Evolutionary conservation across 2,888 invertebrate genomes (phyloP).

Genomic region (Drosophila ustulata): DNA sequence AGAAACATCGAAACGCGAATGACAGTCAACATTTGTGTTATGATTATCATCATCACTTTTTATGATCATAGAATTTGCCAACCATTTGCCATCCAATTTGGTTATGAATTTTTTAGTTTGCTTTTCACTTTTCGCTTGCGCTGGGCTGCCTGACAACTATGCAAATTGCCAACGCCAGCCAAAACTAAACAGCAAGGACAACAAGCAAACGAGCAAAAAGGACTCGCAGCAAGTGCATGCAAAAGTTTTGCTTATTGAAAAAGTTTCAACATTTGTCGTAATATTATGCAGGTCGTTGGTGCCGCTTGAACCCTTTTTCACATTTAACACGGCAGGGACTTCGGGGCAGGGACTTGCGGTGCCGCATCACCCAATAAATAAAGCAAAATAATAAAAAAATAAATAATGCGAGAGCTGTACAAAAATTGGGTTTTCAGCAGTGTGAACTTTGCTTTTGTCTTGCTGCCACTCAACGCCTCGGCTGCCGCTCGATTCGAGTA

Average conservation of each 20-base stretch:
- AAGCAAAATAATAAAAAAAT: constrained; percentile 22
- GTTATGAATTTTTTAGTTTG: constrained; percentile 70
- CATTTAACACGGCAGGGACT: not conserved
- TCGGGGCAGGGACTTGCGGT: not conserved
- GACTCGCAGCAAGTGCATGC: constrained; percentile 49
- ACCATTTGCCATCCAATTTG: constrained; percentile 52
- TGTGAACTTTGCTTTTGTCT: constrained; percentile 66
- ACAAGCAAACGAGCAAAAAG: constrained; percentile 13
- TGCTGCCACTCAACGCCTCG: constrained; percentile 50
- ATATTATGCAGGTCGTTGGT: constrained; percentile 74
- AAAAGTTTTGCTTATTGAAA: constrained; percentile 78
- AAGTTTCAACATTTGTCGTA: constrained; percentile 78
- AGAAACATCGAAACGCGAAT: constrained; percentile 55
- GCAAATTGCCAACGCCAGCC: constrained; percentile 59
- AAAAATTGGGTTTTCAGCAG: constrained; percentile 44
- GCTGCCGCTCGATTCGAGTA: constrained; percentile 48
- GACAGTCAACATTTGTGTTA: constrained; percentile 39
- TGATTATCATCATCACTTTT: not conserved
- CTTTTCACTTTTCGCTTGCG: constrained; percentile 14
- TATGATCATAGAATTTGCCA: constrained; percentile 22
- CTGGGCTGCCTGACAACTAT: constrained; percentile 57
- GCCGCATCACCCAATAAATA: constrained; percentile 26
- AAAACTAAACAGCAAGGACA: constrained; percentile 4
- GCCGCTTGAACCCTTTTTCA: constrained; percentile 67
- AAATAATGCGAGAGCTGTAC: not conserved